Conservation (phyloP, 2,113 vertebrate species). For the Actenoides hombroni region DNA sequence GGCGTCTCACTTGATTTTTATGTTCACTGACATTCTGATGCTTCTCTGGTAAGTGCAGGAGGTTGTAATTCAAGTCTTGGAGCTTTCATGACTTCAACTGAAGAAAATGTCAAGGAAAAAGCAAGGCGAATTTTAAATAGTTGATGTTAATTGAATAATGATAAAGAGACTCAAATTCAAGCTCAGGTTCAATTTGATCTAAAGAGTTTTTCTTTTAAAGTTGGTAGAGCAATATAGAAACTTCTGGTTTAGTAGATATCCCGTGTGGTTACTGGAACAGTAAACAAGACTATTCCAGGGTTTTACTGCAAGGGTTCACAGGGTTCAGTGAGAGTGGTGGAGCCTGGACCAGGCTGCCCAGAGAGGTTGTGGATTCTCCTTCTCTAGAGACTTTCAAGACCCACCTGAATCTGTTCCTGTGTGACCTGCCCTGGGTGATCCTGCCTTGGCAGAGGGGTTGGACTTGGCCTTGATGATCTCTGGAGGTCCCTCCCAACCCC, state of each 20-base stretch:
- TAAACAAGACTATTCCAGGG: neutral
- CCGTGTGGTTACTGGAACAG: neutral
- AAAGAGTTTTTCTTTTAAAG: neutral
- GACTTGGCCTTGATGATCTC: too few relatives aligned
- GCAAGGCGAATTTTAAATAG: neutral
- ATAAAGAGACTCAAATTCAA: neutral
- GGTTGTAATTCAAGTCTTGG: neutral
- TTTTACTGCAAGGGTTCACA: neutral
- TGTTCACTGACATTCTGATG: neutral
- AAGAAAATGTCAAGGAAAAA: neutral
- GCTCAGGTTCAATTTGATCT: neutral
- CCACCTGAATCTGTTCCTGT: too few relatives aligned
- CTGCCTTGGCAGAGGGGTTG: too few relatives aligned
- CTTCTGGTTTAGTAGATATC: neutral
- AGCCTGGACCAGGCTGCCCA: too few relatives aligned
- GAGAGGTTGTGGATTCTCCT: too few relatives aligned
- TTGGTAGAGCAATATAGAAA: neutral
- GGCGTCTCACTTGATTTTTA: neutral
- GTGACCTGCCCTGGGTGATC: too few relatives aligned
- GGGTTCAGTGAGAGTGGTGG: too few relatives aligned
- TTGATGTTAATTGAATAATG: neutral
- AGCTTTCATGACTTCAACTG: neutral
- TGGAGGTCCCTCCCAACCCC: too few relatives aligned
- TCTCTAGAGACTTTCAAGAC: too few relatives aligned
- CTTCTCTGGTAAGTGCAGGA: neutral